A percentile compares a stretch with the other conserved stretches of the same genome.
Evolutionary conservation across 2,888 invertebrate genomes (phyloP).

Genomic region (Meliscaeva auricollis): DNA sequence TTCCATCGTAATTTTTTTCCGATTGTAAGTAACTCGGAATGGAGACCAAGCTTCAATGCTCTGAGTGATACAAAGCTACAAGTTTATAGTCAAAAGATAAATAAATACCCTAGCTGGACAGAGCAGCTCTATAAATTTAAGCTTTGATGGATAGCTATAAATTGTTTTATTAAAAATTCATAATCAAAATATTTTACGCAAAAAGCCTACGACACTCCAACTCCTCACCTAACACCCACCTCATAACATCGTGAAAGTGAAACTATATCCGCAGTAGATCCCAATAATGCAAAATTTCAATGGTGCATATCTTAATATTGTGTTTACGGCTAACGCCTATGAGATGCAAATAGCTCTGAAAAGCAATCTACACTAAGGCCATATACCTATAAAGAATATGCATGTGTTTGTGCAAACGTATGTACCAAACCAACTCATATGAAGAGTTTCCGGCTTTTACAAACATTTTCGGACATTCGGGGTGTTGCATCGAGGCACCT

Average conservation of each 20-base stretch:
- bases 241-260: constrained; percentile 44
- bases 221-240: no score
- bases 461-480: constrained; percentile 56
- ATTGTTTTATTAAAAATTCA: not conserved
- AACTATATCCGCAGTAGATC: constrained; percentile 58
- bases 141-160: not conserved
- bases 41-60: no score
- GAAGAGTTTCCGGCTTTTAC: constrained; percentile 59
- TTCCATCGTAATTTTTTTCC: no score
- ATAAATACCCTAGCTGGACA: no score
- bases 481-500: constrained; percentile 42
- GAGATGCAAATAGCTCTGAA: constrained; percentile 54
- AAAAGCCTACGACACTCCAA: no score
- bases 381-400: not conserved
- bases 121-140: no score
- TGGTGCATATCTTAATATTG: constrained; percentile 32
- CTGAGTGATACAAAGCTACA: no score
- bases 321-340: constrained; percentile 41
- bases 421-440: not conserved
- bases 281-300: constrained; percentile 34
- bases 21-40: no score
- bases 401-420: not conserved
- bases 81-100: no score
- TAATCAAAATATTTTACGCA: no score
- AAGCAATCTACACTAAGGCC: no score